Evolutionary conservation across 2,113 vertebrate genomes (phyloP), one percentile per base, ranked within the genome.

Genomic region (Neotoma lepida): DNA sequence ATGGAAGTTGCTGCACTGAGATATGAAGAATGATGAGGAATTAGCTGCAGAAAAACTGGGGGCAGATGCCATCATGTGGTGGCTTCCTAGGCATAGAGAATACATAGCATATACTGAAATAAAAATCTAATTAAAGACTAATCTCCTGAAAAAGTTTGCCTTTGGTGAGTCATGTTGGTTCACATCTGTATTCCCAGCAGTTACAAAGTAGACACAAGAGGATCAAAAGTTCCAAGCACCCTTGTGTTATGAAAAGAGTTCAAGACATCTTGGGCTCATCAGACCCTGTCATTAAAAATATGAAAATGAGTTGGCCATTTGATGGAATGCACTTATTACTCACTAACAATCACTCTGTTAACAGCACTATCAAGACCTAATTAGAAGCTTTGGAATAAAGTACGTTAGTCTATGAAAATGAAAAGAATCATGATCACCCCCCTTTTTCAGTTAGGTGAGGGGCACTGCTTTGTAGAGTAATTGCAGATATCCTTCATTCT

Each of bases 51-150:
- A 87, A 91, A 87, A 17, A n/a, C 17, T 85, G 26, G 12, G 35
- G 26, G 28, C 54, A 22, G 24, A 9, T 87, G 15, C 73, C 20
- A 78, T 86, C 30, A 46, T 4, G 3, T 22, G 24, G 7, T 91
- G 24, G 6, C 4, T 87, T 96, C 4, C 20, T 70, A 82, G 39
- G 30, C 30, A 86, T 26, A 86, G 35, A 81, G n/a, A 71, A 94
- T 35, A 49, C 24, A 81, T 18, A 85, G 26, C 0, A 28, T 86
- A 41, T 82, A 22, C 2, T 76, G 64, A 90, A 10, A 64, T 64
- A 18, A 93, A 80, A 87, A 35, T 22, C 39, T 84, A 89, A 76
- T 76, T 88, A 86, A 94, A 80, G n/a, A 66, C 7, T 81, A 92
- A 80, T 35, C 15, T 78, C 6, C 56, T 71, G 84, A n/a, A 90